phyloP scores from a whole-genome alignment of 2,797 vertebrate genomes.

The Anableps anableps region DNA sequence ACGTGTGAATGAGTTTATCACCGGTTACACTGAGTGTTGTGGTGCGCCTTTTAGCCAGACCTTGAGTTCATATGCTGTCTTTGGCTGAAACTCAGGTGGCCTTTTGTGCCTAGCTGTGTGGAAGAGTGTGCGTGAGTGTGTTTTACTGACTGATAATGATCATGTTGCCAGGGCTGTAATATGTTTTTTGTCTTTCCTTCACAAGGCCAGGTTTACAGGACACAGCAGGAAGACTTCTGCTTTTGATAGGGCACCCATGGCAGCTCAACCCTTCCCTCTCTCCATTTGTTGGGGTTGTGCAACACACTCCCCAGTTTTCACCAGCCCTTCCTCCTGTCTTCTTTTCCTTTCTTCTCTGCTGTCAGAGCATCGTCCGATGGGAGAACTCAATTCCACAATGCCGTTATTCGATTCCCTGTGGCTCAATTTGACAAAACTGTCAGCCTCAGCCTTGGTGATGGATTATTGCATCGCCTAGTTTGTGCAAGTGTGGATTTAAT shows the following conservation, averaged over 20 bases:
- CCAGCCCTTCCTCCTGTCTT: slow-evolving; percentile 18
- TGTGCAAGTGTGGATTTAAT: slow-evolving; percentile 21
- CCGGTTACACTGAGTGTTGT: slow-evolving; percentile 29
- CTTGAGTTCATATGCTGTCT: slow-evolving; percentile 63
- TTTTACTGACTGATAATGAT: slow-evolving; percentile 44
- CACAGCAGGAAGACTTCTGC: slow-evolving; percentile 66
- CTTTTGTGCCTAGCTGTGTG: slow-evolving; percentile 39
- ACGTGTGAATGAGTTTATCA: slow-evolving; percentile 35
- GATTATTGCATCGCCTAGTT: slow-evolving; percentile 61
- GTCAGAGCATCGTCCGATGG: slow-evolving; percentile 62
- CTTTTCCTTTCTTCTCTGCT: slow-evolving; percentile 50
- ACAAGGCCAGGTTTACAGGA: slow-evolving; percentile 67
- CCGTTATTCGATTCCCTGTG: slow-evolving; percentile 68
- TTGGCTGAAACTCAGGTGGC: slow-evolving; percentile 64
- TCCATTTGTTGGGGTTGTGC: slow-evolving; percentile 31
- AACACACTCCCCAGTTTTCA: slow-evolving; percentile 33
- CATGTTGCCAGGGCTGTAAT: slow-evolving; percentile 71
- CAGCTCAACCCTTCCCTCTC: slow-evolving; percentile 47
- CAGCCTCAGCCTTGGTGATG: slow-evolving; percentile 64
- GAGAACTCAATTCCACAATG: slow-evolving; percentile 74
- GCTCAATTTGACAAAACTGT: slow-evolving; percentile 76
- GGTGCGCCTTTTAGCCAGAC: slow-evolving; percentile 40
- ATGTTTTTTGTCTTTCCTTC: slow-evolving; percentile 77
- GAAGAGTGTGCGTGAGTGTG: slow-evolving; percentile 17
- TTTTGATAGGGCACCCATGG: slow-evolving; percentile 64